Base-by-base conservation (phyloP, 53 echinoderm and acorn worm genomes). In the Temnopleurus reevesii region DNA sequence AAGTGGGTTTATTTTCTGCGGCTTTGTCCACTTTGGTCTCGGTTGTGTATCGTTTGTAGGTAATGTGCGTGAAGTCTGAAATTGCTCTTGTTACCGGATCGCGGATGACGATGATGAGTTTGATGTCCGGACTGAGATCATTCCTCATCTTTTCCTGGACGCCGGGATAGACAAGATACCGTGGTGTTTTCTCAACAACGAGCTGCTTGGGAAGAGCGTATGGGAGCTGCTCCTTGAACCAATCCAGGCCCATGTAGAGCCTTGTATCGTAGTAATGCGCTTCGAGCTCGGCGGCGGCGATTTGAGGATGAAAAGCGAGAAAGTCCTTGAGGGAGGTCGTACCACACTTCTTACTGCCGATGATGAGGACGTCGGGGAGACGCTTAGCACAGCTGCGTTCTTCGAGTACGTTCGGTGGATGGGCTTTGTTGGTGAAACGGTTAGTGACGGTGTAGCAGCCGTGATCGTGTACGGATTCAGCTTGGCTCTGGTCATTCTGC, bases 171-270 rank as follows among this genome's bases (percentile, higher is more conserved):
- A 91, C 93, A 10, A 91, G 91, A 55, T 93, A 93, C 21, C 82
- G 80, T 6, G 93, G 93, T 7, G 93, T 93, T 46, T 90, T 93
- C 61, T 93, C 93, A 15, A 93, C 9, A 19, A 81, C 43, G 8
- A 91, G 59, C 56, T 93, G 93, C 23, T 89, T 71, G 15, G 65
- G 80, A 51, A 81, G 79, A 10, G 93, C 55, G 55, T 91, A 93
- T 5, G 93, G 91, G 82, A 93, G 65, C 30, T 88, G 93, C 41
- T 64, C 55, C 23, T 45, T 31, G 38, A 91, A 91, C 91, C 91
- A 91, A 17, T 93, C 91, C 6, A 93, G 12, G 23, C 93, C 93
- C 77, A 91, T 79, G 56, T 46, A 91, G 4, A 5, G 1, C 47
- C 24, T 87, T 5, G 66, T 87, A 36, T 87, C 88, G 51, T 87